These are phyloP conservation scores for Sibirionetta formosa DNA, from an alignment of 2,797 vertebrate species.

Conservation along the genomic window DNA sequence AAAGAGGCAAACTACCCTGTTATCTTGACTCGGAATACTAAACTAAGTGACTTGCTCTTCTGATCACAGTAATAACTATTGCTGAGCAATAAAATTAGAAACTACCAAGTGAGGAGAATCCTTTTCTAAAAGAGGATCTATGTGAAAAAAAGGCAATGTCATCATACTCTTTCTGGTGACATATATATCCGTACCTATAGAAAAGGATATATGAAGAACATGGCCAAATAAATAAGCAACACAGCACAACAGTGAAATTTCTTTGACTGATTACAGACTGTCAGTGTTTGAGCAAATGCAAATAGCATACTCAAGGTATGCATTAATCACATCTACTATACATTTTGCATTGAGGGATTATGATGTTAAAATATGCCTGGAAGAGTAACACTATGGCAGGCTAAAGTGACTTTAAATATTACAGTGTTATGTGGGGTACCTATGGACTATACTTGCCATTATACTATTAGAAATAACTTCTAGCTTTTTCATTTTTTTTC, in stretches of 20 bases:
- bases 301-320: background rate
- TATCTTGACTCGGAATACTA: background rate
- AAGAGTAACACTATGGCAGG: background rate
- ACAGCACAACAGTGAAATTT: background rate
- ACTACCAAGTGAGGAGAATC: background rate
- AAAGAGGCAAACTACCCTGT: background rate
- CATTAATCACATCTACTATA: background rate
- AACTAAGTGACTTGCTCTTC: background rate
- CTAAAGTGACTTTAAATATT: background rate
- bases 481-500: background rate
- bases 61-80: background rate
- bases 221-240: background rate
- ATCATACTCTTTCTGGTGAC: background rate
- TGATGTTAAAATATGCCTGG: background rate
- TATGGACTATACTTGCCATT: background rate
- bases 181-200: background rate
- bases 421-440: background rate
- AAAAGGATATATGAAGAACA: background rate
- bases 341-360: background rate
- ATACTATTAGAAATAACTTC: background rate
- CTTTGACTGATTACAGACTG: background rate
- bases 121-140: background rate
- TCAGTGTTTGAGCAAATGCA: background rate
- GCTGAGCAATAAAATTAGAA: background rate
- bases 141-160: background rate